Base-by-base conservation (phyloP, 2,113 vertebrate species). In the Chaetops frenatus region DNA sequence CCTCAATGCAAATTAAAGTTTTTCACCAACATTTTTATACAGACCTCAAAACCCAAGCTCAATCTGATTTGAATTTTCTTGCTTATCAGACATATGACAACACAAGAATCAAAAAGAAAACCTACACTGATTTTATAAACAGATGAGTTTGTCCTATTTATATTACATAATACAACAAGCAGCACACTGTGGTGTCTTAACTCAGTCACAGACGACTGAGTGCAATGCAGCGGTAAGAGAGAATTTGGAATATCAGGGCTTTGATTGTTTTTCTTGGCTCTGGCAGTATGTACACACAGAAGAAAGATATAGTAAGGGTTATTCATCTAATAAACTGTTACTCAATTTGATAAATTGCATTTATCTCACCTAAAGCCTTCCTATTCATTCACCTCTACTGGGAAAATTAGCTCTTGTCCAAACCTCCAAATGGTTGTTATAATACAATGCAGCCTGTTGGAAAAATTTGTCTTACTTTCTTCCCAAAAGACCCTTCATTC, bases 291-390 rank as follows among this genome's bases (percentile, higher is more conserved):
- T 23, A 61, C 29, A 35, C 11, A 57, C 4, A 58, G 18, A 50
- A 80, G 31, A 77, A 82, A 57, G 17, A 69, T 31, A 50, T 15
- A 35, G 47, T 38, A 33, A 24, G 50, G 64, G 23, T 15, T 70
- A 66, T 77, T 54, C 4, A 88, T 86, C 76, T 80, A 47, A 85
- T 53, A 66, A 88, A 77, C 38, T 66, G 65, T 38, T 88, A 81
- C n/a, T 81, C 28, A 50, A 57, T 36, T 31, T 86, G 16, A 90
- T 51, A 88, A 81, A 88, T 48, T 35, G 28, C 31, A 84, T 84
- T 94, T 94, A 71, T 67, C 40, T 78, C 44, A 84, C 35, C 72
- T 78, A 83, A 47, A 93, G 21, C 15, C 28, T 86, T 92, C 35
- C 14, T 22, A 70, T 88, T 86, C 33, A 62, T 50, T 83, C n/a